phyloP scores from a whole-genome alignment of 92 coral and sea anemone species.

The Siderastrea radians region DNA sequence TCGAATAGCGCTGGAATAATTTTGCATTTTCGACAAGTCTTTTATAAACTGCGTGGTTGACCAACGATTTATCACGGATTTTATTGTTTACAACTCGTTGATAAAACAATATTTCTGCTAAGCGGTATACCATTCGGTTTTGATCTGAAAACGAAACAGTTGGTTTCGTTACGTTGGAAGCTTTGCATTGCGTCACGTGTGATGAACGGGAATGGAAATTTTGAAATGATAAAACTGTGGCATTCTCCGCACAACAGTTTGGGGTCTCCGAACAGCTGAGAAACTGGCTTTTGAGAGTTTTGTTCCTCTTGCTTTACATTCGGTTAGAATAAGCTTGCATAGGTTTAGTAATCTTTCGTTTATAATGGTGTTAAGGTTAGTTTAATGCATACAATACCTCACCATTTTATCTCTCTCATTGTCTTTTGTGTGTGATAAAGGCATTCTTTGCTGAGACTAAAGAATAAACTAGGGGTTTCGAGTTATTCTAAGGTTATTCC shows the following conservation, averaged over 20 bases:
- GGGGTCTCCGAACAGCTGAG: not conserved
- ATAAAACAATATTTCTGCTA: not conserved
- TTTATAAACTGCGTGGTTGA: conserved; percentile 35
- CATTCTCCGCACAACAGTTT: conserved; percentile 7
- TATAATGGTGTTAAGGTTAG: not conserved
- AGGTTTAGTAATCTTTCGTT: not conserved
- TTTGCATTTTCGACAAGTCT: not conserved
- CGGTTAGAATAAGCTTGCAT: not conserved
- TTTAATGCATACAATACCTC: not conserved
- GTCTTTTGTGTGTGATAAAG: not conserved
- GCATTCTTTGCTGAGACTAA: conserved; percentile 13
- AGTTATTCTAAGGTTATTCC: not conserved
- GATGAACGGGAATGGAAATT: not conserved
- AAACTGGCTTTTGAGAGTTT: not conserved
- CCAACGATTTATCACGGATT: conserved; percentile 23
- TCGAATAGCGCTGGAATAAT: not conserved
- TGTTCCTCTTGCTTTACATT: not conserved
- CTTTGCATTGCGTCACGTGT: conserved; percentile 27
- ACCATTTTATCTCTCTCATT: not conserved
- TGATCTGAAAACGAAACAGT: conserved; percentile 4
- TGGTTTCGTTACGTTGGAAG: not conserved
- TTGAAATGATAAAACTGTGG: not conserved
- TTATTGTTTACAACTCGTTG: conserved; percentile 10
- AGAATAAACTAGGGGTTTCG: not conserved
- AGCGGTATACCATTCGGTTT: not conserved